These are phyloP conservation scores for Unio delphinus DNA, from an alignment of 2,888 invertebrate species.

Conservation along the genomic window DNA sequence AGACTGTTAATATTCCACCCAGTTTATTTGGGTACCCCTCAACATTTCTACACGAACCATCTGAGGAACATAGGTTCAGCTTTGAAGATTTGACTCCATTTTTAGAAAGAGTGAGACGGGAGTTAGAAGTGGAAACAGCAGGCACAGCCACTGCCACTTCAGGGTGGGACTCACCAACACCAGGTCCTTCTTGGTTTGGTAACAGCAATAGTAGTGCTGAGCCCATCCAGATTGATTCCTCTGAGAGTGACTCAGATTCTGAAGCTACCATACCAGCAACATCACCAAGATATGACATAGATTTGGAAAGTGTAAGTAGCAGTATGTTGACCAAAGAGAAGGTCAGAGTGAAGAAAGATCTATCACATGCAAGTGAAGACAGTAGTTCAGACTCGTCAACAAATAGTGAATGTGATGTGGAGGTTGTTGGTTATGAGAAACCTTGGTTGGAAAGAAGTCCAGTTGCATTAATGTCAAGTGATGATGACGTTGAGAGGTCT, in stretches of 20 bases:
- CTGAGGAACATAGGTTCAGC: constrained; percentile 4
- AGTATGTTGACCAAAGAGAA: neutral
- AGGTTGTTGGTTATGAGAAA: constrained; percentile 79
- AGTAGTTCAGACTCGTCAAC: constrained; percentile 35
- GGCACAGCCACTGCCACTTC: constrained; percentile 17
- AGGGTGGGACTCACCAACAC: constrained; percentile 65
- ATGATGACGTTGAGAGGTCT: constrained; percentile 33
- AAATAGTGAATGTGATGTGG: constrained; percentile 52
- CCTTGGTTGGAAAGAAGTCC: constrained; percentile 80
- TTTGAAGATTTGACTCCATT: neutral
- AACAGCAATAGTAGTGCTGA: too few species aligned
- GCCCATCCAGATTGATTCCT: constrained; percentile 18
- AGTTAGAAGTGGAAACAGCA: neutral
- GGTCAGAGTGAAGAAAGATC: neutral
- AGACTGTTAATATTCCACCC: constrained; percentile 1
- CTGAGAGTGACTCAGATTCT: constrained; percentile 17
- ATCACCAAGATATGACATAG: constrained; percentile 8
- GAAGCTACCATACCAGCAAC: neutral
- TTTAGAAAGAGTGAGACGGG: constrained; percentile 8
- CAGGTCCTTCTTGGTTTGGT: constrained; percentile 53
- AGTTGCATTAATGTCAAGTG: constrained; percentile 57
- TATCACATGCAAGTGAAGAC: constrained; percentile 10
- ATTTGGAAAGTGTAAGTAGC: constrained; percentile 1
- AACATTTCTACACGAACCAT: constrained; percentile 10
- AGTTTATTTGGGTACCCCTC: constrained; percentile 6